A percentile compares a stretch with the other conserved stretches of the same genome.
Evolutionary conservation across 30 jellyfish, hydroid and myxozoan genomes (phyloP).

Genomic region (Aurelia coerulea): DNA sequence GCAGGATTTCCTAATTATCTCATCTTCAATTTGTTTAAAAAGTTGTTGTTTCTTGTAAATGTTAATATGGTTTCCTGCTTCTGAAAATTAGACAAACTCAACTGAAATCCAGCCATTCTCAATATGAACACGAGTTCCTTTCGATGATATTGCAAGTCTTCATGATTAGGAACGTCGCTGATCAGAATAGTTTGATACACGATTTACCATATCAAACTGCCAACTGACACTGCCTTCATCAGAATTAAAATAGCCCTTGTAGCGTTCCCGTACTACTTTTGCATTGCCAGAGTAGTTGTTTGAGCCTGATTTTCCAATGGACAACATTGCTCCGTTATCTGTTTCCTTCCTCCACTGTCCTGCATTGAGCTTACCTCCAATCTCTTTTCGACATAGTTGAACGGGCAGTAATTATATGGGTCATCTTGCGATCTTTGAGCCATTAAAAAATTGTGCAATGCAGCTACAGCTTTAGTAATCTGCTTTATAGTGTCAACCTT

Average conservation of each 20-base stretch:
- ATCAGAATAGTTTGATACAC: slow-evolving; percentile 18
- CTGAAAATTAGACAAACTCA: too few species aligned
- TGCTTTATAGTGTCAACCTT: slow-evolving; percentile 55
- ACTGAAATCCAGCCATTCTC: too few species aligned
- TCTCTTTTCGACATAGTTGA: background rate
- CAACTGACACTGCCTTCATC: slow-evolving; percentile 25
- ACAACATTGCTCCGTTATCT: background rate
- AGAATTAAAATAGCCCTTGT: slow-evolving; percentile 26
- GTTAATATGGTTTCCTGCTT: too few species aligned
- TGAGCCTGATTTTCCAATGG: slow-evolving; percentile 19
- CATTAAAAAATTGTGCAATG: slow-evolving; percentile 63
- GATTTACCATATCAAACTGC: slow-evolving; percentile 28
- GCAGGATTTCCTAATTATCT: too few species aligned
- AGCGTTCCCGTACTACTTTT: slow-evolving; percentile 30
- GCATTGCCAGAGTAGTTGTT: slow-evolving; percentile 37
- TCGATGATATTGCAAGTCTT: too few species aligned
- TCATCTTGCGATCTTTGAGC: too few species aligned
- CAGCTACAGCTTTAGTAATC: slow-evolving; percentile 79
- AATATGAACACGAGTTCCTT: too few species aligned
- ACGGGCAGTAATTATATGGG: slow-evolving; percentile 29
- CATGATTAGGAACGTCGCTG: too few species aligned
- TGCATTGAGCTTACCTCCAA: too few species aligned
- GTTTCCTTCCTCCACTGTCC: too few species aligned
- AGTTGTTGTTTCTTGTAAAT: too few species aligned
- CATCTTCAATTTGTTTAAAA: too few species aligned